These are phyloP conservation scores for Serranochromis macrocephalus DNA, from an alignment of 2,113 vertebrate species.

Conservation along the genomic window DNA sequence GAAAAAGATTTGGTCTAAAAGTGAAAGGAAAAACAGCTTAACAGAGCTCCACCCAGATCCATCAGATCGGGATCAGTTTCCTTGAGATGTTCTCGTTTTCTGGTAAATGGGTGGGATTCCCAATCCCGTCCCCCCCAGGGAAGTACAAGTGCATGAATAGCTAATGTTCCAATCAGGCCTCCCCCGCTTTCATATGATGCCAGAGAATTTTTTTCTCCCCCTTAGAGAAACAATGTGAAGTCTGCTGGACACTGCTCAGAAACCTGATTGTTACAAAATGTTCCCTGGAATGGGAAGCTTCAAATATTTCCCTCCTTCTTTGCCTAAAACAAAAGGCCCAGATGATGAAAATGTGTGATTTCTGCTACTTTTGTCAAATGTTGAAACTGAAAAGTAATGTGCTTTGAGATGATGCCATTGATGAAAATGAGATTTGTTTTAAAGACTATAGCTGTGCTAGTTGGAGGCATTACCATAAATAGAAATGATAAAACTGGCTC, in stretches of 20 bases:
- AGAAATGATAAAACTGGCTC: background rate
- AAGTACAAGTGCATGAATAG: constrained; percentile 47
- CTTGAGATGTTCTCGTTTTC: constrained; percentile 22
- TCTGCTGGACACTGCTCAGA: background rate
- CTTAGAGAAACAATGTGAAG: constrained; percentile 5
- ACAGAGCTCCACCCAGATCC: background rate
- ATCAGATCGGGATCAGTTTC: constrained; percentile 39
- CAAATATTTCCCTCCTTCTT: background rate
- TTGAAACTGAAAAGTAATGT: background rate
- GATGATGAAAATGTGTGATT: constrained; percentile 14
- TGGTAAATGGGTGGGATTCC: constrained; percentile 61
- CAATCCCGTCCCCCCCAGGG: constrained; percentile 36
- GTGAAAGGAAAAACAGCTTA: background rate
- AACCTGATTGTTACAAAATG: background rate
- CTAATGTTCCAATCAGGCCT: constrained; percentile 34
- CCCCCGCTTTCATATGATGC: constrained; percentile 50
- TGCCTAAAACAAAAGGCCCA: background rate
- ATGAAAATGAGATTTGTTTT: background rate
- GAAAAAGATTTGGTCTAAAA: background rate
- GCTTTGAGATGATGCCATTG: background rate
- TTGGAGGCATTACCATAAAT: background rate
- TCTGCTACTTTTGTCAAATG: background rate
- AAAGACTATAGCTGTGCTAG: background rate
- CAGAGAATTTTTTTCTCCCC: constrained; percentile 27
- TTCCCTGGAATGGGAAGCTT: background rate